Evolutionary conservation across 2,113 vertebrate species (phyloP), one percentile per base, ranked within the genome.

Genomic region (Nesogale talazaci): DNA sequence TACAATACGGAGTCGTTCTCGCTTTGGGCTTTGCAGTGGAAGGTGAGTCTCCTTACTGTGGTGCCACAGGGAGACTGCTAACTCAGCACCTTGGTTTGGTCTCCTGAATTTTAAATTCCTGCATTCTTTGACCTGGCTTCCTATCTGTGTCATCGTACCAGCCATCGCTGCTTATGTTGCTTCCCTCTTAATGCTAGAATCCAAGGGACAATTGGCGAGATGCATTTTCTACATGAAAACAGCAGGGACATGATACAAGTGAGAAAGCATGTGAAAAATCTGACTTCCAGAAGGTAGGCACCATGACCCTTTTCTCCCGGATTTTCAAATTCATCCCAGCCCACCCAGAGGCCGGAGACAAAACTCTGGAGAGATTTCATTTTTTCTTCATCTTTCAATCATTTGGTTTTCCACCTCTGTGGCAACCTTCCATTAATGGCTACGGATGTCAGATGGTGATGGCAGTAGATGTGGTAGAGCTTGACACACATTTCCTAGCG

Each of bases 101-200:
- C 72, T 69, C 38, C 36, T 16, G 22, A 70, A 84, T 88, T 38
- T 94, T 19, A 27, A 22, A 59, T 77, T 87, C 22, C 65, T 82
- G 23, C 1, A 1, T 70, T 89, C 25, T 89, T 92, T 65, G 23
- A 12, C 17, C 65, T 89, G 81, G 38, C 12, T 86, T 90, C 72
- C n/a, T 83, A 25, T 74, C 36, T 31, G 76, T 9, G 11, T 59
- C 57, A 56, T 85, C 40, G 76, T 17, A 72, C 4, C 87, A 75
- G 74, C 17, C 15, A 14, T 78, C 46, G 31, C 56, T 82, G 34
- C 69, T 17, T 25, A 10, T 65, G 27, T 12, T 81, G 63, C 20
- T 93, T 79, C 23, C n/a, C 4, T 86, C 74, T 91, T 82, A 86
- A 95, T 15, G 84, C 23, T 57, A 36, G 82, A 72, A 16, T n/a